Evolutionary conservation across 2,113 vertebrate genomes (phyloP).

Genomic region (Bos indicus): DNA sequence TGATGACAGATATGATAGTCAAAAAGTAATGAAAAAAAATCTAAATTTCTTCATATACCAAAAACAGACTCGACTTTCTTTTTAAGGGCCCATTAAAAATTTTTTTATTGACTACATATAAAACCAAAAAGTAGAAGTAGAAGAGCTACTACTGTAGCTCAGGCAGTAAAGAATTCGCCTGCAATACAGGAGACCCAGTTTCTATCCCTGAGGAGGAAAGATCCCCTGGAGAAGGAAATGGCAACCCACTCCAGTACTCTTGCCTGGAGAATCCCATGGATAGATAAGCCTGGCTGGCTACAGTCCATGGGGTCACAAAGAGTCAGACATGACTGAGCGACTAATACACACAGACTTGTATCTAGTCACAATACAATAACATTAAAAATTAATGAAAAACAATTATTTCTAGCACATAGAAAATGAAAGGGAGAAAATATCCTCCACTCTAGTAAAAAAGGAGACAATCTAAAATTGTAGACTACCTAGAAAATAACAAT

Average conservation of each 20-base stretch:
- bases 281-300: neutral
- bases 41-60: neutral
- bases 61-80: neutral
- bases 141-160: neutral
- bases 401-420: neutral
- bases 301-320: neutral
- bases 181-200: neutral
- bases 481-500: conserved; percentile 9
- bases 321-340: neutral
- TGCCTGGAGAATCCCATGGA: neutral
- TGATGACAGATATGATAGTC: neutral
- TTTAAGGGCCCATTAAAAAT: neutral
- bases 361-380: neutral
- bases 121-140: neutral
- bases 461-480: neutral
- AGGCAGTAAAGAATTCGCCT: neutral
- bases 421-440: neutral
- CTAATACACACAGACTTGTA: neutral
- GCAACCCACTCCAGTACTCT: neutral
- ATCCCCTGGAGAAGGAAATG: neutral
- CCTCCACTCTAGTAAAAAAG: neutral
- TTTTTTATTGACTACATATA: neutral
- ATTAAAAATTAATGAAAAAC: conserved; percentile 1
- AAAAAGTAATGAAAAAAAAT: conserved; percentile 29
- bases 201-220: neutral